Evolutionary conservation across 2,888 invertebrate genomes (phyloP), one percentile per base, ranked within the genome.

Genomic region (Amblyjoppa fuscipennis): DNA sequence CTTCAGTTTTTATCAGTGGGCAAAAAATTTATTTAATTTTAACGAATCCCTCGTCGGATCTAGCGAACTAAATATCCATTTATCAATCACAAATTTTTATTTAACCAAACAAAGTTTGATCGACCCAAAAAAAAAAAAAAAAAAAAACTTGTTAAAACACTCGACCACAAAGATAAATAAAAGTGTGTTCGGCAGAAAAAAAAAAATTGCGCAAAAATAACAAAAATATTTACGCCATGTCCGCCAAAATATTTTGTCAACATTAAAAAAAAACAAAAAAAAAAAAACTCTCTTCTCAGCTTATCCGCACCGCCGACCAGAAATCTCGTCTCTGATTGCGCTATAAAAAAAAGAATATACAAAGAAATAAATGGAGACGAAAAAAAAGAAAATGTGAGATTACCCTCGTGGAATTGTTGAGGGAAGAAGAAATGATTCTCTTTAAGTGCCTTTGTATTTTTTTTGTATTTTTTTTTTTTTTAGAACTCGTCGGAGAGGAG

Each of bases 281-380:
- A 9, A 20, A 20, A 1, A 38, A 9, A 9, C 38, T 9, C 7
- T 9, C 1, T 38, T 38, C 38, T 9, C 38, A 38, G 9, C 7
- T 1, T 38, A 7, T 38, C 38, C 38, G 2, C 38, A 7, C 38
- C 38, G 2, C 16, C 16, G 28, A 59, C 34, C 20, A 34, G 53
- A 78, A 73, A 74, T 78, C 59, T 28, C 49, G 49, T 61, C 83
- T 2, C 68, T 61, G 49, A 78, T 74, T 68, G 28, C 38, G 25
- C 16, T 11, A 7, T n/a, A 3, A 64, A 45, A 59, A 45, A 78
- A 45, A 78, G 28, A 31, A 38, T 49, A 79, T 9, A 64, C 25
- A 45, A 61, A 31, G 11, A 6, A 64, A 51, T n/a, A 16, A 5
- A 61, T 64, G 16, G 9, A 11, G 41, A 41, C 41, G 9, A 13